A percentile compares a stretch with the other conserved stretches of the same genome.
Conservation (phyloP, 2,797 vertebrate species). For the Manis pentadactyla region DNA sequence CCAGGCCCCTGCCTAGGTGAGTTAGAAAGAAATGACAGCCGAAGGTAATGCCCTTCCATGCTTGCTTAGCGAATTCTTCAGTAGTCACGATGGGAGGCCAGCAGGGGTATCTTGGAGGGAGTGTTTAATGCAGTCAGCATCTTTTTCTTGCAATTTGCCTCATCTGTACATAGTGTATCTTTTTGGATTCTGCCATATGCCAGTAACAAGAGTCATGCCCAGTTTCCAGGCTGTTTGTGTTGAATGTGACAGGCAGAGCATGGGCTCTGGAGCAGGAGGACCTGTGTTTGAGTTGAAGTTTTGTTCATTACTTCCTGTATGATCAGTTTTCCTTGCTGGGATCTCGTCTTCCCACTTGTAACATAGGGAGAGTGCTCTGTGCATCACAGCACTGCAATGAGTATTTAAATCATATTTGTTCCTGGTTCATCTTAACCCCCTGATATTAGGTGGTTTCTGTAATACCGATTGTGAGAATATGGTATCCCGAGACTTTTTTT, state of each 20-base stretch:
- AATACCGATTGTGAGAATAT: not conserved
- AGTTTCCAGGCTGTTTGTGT: not conserved
- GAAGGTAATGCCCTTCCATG: not conserved
- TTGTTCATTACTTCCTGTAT: not conserved
- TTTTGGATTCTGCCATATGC: not conserved
- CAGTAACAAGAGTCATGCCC: not conserved
- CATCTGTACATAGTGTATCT: not conserved
- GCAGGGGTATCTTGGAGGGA: not conserved
- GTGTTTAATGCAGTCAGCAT: not conserved
- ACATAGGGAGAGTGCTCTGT: not conserved
- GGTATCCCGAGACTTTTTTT: not conserved
- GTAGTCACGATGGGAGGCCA: not conserved
- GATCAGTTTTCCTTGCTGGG: not conserved
- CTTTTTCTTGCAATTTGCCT: not conserved
- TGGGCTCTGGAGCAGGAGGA: not conserved
- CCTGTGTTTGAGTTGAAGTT: not conserved
- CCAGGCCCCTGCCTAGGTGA: not conserved
- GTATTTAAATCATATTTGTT: not conserved
- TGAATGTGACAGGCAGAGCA: not conserved
- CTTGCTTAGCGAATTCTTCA: not conserved
- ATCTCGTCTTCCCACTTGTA: not conserved
- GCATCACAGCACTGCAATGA: rapidly evolving
- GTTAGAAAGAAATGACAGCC: not conserved
- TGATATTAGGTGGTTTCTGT: not conserved
- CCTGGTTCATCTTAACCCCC: not conserved